phyloP scores from a whole-genome alignment of 2,797 vertebrate genomes.

The Lerista edwardsae region DNA sequence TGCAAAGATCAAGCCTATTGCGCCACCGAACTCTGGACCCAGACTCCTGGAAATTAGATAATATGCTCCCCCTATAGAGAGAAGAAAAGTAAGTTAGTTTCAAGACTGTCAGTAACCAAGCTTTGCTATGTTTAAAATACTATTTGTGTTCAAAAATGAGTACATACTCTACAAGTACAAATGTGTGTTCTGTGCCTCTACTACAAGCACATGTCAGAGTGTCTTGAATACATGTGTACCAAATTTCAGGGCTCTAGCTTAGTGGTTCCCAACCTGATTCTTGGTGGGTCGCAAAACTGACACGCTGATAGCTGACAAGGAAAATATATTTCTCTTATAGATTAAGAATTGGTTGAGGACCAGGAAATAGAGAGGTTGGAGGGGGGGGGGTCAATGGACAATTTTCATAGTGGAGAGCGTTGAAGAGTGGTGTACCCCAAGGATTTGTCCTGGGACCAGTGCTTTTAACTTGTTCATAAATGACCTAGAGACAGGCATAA shows the following conservation, averaged over 20 bases:
- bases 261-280: too few species aligned
- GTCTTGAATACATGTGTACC: neutral
- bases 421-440: too few species aligned
- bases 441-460: too few species aligned
- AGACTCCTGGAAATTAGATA: conserved; percentile 98
- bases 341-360: too few species aligned
- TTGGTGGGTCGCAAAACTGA: too few species aligned
- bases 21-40: conserved; percentile 97
- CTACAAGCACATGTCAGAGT: neutral
- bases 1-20: conserved; percentile 96
- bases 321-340: too few species aligned
- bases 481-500: too few species aligned
- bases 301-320: too few species aligned
- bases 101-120: neutral
- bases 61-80: conserved; percentile 90
- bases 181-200: neutral
- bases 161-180: neutral
- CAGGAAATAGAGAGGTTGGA: too few species aligned
- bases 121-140: neutral
- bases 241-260: neutral
- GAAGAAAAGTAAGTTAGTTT: neutral
- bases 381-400: too few species aligned
- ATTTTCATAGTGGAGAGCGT: too few species aligned
- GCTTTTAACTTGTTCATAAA: too few species aligned
- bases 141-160: neutral